These are phyloP conservation scores for Melanotaenia boesemani DNA, from an alignment of 2,797 vertebrate species.

Conservation along the genomic window DNA sequence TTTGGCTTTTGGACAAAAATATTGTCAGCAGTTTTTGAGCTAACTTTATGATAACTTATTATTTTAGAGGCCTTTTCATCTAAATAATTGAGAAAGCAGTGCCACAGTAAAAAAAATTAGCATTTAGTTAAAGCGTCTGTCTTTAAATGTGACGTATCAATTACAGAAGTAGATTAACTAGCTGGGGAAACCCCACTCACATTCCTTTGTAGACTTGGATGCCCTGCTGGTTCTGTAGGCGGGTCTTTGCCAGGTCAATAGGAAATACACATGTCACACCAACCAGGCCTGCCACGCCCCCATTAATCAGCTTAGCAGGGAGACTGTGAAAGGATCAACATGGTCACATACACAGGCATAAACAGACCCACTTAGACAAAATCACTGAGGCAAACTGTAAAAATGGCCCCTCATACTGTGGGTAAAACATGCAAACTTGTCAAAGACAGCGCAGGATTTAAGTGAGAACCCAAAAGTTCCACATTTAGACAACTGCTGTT, in stretches of 20 bases:
- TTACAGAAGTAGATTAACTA: slow-evolving; percentile 20
- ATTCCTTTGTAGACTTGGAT: slow-evolving; percentile 88
- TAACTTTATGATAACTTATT: too few relatives aligned
- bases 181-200: slow-evolving; percentile 79
- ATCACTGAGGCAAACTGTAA: slow-evolving; percentile 17
- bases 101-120: neutral
- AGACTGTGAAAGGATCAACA: slow-evolving; percentile 82
- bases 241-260: slow-evolving; percentile 93
- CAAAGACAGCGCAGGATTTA: neutral
- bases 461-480: neutral
- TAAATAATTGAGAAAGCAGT: neutral
- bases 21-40: too few relatives aligned
- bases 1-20: neutral
- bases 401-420: slow-evolving; percentile 21
- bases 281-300: slow-evolving; percentile 91
- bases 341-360: slow-evolving; percentile 54
- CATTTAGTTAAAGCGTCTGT: neutral
- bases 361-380: slow-evolving; percentile 46
- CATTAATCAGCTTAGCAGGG: slow-evolving; percentile 92
- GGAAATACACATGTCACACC: slow-evolving; percentile 94
- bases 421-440: neutral
- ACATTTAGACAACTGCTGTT: slow-evolving; percentile 12
- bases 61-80: neutral
- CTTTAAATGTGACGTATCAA: slow-evolving; percentile 5
- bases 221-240: slow-evolving; percentile 92